A percentile compares a stretch with the other conserved stretches of the same genome.
Evolutionary conservation across 1,140 invertebrate genomes (phyloP).

Genomic region (Dendroctonus valens): DNA sequence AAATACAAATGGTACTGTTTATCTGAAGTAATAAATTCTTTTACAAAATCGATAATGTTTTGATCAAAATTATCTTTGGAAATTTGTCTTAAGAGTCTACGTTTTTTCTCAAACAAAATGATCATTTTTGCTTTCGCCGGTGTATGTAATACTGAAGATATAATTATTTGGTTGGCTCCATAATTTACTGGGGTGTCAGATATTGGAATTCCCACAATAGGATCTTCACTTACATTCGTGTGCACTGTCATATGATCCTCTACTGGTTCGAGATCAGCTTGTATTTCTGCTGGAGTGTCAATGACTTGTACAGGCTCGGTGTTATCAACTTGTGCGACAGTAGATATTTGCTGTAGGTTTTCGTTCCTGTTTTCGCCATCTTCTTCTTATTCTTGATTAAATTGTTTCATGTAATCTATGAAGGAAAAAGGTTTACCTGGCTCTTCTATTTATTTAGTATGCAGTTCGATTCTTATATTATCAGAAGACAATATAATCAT

Average conservation of each 20-base stretch:
- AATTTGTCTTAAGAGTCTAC: constrained; percentile 1
- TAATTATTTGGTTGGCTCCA: constrained; percentile 13
- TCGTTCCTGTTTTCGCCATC: not conserved
- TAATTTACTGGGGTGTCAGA: constrained; percentile 25
- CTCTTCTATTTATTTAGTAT: not conserved
- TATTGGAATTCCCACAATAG: constrained; percentile 15
- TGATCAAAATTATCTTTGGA: not conserved
- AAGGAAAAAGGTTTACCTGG: not conserved
- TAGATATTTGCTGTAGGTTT: not conserved
- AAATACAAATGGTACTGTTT: constrained; percentile 11
- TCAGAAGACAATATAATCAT: not conserved
- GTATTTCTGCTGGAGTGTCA: not conserved
- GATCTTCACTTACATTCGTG: constrained; percentile 4
- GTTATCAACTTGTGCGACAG: not conserved
- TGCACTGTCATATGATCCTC: constrained; percentile 8
- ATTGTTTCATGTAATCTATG: not conserved
- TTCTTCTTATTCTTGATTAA: not conserved
- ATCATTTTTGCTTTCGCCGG: constrained; percentile 15
- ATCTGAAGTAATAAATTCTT: constrained; percentile 5
- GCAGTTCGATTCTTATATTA: not conserved
- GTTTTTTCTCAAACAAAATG: constrained; percentile 20
- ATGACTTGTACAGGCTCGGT: not conserved
- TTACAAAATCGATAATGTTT: constrained; percentile 12
- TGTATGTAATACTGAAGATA: constrained; percentile 9
- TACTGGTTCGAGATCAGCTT: not conserved